Percentiles rank a stretch among this genome's conserved stretches.
Conservation (phyloP, 2,888 invertebrate genomes). For the Cybosia mesomella region DNA sequence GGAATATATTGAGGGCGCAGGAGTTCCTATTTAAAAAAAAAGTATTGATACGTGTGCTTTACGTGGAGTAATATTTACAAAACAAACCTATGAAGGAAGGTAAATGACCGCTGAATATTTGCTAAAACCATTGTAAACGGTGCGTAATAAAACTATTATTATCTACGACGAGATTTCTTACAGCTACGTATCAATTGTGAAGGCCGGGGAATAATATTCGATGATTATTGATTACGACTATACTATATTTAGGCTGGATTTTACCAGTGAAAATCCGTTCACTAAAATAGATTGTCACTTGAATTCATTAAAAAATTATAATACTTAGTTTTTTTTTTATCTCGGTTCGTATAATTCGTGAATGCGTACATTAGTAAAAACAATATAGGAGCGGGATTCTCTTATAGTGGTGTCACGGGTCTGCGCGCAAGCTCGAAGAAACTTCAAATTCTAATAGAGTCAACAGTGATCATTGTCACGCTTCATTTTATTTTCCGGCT, state of each 20-base stretch:
- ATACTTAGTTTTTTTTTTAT: too few species aligned
- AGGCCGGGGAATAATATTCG: not conserved
- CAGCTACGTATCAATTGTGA: constrained; percentile 2
- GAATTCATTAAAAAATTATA: not conserved
- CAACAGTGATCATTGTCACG: not conserved
- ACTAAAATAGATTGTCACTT: too few species aligned
- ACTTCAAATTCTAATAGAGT: not conserved
- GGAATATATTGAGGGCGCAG: too few species aligned
- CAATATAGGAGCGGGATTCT: too few species aligned
- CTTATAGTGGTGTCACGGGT: too few species aligned
- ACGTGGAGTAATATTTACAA: constrained; percentile 33
- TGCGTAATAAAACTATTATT: constrained; percentile 24
- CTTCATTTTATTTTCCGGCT: not conserved
- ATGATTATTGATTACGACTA: not conserved
- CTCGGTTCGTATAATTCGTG: too few species aligned
- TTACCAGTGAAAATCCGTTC: too few species aligned
- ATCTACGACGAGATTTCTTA: constrained; percentile 8
- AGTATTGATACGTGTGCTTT: not conserved
- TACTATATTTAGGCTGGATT: too few species aligned
- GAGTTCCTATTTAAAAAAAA: not conserved
- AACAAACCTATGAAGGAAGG: constrained; percentile 26
- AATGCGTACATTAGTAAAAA: too few species aligned
- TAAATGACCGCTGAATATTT: constrained; percentile 33
- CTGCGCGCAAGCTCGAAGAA: too few species aligned
- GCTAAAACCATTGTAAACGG: constrained; percentile 28